Evolutionary conservation across 2,888 invertebrate species (phyloP).

Genomic region (Conops quadrifasciatus): DNA sequence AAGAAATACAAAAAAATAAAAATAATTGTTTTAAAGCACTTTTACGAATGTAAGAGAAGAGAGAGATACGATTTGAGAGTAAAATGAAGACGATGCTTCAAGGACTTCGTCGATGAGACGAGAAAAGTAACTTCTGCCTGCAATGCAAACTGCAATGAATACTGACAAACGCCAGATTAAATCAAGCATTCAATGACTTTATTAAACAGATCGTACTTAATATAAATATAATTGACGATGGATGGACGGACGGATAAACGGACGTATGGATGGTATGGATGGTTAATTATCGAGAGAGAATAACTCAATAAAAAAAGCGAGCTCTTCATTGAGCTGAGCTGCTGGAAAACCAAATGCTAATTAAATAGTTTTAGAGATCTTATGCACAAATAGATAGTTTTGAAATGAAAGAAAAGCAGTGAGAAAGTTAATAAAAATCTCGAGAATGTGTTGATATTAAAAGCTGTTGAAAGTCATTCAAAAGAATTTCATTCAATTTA

Average conservation of each 20-base stretch:
- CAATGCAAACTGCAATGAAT: too few relatives aligned
- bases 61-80: too few relatives aligned
- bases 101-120: too few relatives aligned
- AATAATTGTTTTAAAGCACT: constrained; percentile 47
- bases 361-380: too few relatives aligned
- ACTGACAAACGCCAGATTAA: too few relatives aligned
- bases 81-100: too few relatives aligned
- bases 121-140: background rate
- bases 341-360: background rate
- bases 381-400: background rate
- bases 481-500: background rate
- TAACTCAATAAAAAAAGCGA: constrained; percentile 19
- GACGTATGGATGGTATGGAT: background rate
- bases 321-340: constrained; percentile 22
- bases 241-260: background rate
- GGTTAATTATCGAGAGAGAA: background rate
- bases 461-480: background rate
- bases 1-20: too few relatives aligned
- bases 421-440: background rate
- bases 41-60: background rate
- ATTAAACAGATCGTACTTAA: too few relatives aligned
- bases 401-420: background rate
- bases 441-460: constrained; percentile 3
- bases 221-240: too few relatives aligned
- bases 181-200: too few relatives aligned